Conservation (phyloP, 2,797 vertebrate species). For the Tympanoctomys barrerae region DNA sequence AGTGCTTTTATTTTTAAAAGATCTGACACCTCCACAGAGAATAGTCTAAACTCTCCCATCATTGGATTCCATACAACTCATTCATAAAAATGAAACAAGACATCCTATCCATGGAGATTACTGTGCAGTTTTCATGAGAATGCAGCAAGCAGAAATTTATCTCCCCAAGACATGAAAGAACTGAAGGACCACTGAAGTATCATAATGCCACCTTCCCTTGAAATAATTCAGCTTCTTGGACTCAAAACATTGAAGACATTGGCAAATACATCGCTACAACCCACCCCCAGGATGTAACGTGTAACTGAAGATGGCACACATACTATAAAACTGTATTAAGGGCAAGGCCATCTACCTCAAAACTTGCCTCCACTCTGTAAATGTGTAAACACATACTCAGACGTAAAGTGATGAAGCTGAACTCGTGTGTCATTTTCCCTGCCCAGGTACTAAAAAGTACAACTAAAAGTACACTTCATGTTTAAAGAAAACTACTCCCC, state of each 20-base stretch:
- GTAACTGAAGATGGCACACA: background rate
- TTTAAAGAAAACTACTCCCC: background rate
- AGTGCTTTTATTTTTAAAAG: background rate
- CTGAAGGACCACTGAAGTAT: background rate
- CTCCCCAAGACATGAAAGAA: constrained; percentile 23
- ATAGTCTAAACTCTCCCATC: constrained; percentile 7
- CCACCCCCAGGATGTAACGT: no score
- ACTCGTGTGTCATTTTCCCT: background rate
- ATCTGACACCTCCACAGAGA: constrained; percentile 18
- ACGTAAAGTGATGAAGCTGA: background rate
- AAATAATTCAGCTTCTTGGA: constrained; percentile 22
- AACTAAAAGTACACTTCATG: background rate
- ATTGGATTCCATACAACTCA: background rate
- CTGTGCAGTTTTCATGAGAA: constrained; percentile 8
- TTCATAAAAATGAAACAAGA: constrained; percentile 46
- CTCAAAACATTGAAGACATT: background rate
- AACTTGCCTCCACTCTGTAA: background rate
- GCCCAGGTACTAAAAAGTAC: background rate
- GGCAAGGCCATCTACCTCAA: background rate
- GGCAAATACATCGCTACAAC: background rate
- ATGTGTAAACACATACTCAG: background rate
- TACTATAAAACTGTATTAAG: background rate
- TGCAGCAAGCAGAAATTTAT: background rate
- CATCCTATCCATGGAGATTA: background rate
- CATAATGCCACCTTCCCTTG: constrained; percentile 14